Percentiles rank a stretch among this genome's conserved stretches.
phyloP scores from a whole-genome alignment of 30 jellyfish, hydroid and myxozoan species.

The Aurelia sp. region DNA sequence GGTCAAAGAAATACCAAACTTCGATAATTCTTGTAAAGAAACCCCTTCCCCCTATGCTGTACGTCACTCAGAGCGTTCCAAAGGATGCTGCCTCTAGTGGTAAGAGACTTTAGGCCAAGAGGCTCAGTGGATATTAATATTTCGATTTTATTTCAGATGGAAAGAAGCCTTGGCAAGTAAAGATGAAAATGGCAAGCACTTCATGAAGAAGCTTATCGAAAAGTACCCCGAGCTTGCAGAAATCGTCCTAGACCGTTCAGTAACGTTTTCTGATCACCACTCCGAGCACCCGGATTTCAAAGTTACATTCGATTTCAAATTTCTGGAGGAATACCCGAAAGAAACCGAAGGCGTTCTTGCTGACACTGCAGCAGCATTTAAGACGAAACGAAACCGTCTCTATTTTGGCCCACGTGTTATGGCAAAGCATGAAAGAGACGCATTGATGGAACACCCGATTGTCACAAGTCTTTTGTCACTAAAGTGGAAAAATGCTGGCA shows the following conservation, averaged over 20 bases:
- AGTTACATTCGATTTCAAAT: slow-evolving; percentile 43
- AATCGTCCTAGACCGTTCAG: slow-evolving; percentile 51
- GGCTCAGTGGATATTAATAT: background rate
- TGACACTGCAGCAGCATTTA: slow-evolving; percentile 8
- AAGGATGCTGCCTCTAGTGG: too few species aligned
- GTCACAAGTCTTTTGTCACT: slow-evolving; percentile 24
- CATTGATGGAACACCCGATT: slow-evolving; percentile 58
- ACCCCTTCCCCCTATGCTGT: too few species aligned
- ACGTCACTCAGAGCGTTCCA: too few species aligned
- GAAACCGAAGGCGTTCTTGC: background rate
- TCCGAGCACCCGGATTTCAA: slow-evolving; percentile 47
- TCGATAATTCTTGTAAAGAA: too few species aligned
- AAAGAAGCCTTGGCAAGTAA: slow-evolving; percentile 39
- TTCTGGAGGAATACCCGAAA: slow-evolving; percentile 45
- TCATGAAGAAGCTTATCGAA: slow-evolving; percentile 44
- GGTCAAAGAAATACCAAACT: too few species aligned
- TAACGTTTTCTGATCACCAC: slow-evolving; percentile 55
- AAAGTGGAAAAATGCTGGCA: slow-evolving; percentile 55
- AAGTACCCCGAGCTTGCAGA: slow-evolving; percentile 43
- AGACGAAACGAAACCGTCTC: background rate
- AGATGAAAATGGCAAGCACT: slow-evolving; percentile 3
- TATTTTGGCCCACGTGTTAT: slow-evolving; percentile 38
- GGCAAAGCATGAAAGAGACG: slow-evolving; percentile 53
- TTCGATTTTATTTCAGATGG: slow-evolving; percentile 46
- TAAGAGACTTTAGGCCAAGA: background rate